A percentile compares a stretch with the other conserved stretches of the same genome.
Evolutionary conservation across 2,888 invertebrate genomes (phyloP).

Genomic region (Drosophila flavopinicola): DNA sequence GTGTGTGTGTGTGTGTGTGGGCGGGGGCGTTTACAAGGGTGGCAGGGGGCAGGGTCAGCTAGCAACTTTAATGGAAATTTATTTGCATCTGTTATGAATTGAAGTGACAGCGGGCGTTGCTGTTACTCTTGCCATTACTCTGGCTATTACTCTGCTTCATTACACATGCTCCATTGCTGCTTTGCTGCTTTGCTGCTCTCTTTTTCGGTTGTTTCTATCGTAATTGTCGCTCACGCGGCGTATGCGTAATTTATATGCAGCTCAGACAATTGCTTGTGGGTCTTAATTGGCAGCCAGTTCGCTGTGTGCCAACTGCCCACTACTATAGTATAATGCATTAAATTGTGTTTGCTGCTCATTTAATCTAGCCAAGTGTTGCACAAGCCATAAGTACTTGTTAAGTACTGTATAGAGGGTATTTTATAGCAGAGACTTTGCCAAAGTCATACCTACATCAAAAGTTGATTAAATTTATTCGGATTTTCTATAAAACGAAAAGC

Average conservation of each 20-base stretch:
- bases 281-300: constrained; percentile 48
- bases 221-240: constrained; percentile 45
- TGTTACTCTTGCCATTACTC: constrained; percentile 19
- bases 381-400: neutral
- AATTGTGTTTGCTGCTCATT: constrained; percentile 4
- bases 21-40: neutral
- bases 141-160: constrained; percentile 23
- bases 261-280: constrained; percentile 49
- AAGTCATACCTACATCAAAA: too few relatives aligned
- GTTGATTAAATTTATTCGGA: too few relatives aligned
- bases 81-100: constrained; percentile 76
- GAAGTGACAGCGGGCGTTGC: constrained; percentile 72
- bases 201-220: constrained; percentile 7
- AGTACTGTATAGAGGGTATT: neutral
- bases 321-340: constrained; percentile 1
- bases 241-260: constrained; percentile 63
- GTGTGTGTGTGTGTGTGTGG: too few relatives aligned
- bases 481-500: too few relatives aligned
- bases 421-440: too few relatives aligned
- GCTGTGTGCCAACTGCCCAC: constrained; percentile 8
- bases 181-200: constrained; percentile 14
- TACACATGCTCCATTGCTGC: constrained; percentile 21
- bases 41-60: constrained; percentile 4
- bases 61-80: constrained; percentile 72
- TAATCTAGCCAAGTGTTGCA: neutral